Percentiles rank a stretch among this genome's conserved stretches.
Conservation (phyloP, 2,113 vertebrate species). For the Myotis lucifugus region DNA sequence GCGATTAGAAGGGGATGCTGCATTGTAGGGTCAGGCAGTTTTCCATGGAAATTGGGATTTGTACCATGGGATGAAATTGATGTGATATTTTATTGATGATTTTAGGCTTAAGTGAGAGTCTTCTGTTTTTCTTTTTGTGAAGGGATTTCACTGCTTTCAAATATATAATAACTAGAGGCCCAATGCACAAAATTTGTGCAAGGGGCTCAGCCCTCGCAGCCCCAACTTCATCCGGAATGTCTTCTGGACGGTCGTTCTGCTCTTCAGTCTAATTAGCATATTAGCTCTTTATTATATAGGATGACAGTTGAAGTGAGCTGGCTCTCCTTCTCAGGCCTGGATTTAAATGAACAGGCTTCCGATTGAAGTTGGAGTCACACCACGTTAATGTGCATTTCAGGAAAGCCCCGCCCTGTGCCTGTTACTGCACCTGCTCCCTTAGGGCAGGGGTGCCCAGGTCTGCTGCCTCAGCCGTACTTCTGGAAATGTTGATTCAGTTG, state of each 20-base stretch:
- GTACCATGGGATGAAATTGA: conserved; percentile 83
- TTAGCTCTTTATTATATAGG: too few species aligned
- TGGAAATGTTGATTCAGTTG: not conserved
- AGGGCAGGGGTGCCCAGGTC: not conserved
- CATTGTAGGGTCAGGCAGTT: conserved; percentile 83
- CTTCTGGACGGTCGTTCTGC: too few species aligned
- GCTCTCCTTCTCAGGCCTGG: conserved; percentile 77
- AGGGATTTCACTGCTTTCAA: conserved; percentile 78
- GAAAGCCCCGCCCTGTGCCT: not conserved
- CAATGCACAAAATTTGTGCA: too few species aligned
- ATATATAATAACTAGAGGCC: conserved; percentile 58
- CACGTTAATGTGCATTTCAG: conserved; percentile 56
- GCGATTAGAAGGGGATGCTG: conserved; percentile 85
- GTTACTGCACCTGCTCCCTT: conserved; percentile 26
- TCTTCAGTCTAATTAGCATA: too few species aligned
- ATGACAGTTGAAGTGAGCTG: conserved; percentile 71
- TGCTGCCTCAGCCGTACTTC: not conserved
- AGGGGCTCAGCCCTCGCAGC: too few species aligned
- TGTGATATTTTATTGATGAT: conserved; percentile 86
- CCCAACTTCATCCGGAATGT: too few species aligned
- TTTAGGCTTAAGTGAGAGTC: conserved; percentile 82
- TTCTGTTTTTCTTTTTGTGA: conserved; percentile 62
- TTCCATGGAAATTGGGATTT: conserved; percentile 83
- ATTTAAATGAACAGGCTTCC: conserved; percentile 83
- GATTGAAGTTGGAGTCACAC: conserved; percentile 70